These are phyloP conservation scores for Chiloscyllium punctatum DNA, from an alignment of 2,797 vertebrate species.

Conservation along the genomic window DNA sequence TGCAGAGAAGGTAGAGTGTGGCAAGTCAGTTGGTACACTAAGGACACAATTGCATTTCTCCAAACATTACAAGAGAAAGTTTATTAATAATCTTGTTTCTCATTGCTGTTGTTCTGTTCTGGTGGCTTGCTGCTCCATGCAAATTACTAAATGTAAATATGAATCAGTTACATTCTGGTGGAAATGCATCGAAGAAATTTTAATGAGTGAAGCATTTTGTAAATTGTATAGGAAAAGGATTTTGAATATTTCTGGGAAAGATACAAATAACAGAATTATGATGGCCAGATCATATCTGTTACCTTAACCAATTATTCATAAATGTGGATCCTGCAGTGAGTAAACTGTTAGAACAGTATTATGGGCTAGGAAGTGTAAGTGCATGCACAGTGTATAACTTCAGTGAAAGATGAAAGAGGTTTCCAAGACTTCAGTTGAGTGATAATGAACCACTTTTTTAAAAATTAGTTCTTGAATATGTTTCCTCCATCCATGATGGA, in stretches of 20 bases:
- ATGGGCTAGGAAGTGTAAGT: background rate
- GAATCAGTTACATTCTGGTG: background rate
- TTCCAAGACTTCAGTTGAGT: background rate
- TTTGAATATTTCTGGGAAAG: background rate
- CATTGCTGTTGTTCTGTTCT: background rate
- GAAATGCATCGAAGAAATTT: background rate
- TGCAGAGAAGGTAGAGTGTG: too few species aligned
- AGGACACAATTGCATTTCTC: too few species aligned
- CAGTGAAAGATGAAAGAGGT: background rate
- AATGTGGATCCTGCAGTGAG: too few species aligned
- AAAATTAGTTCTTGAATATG: background rate
- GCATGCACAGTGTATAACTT: background rate
- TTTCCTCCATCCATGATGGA: background rate
- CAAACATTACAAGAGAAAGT: background rate
- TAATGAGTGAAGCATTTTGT: background rate
- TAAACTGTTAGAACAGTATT: too few species aligned
- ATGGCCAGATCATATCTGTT: background rate
- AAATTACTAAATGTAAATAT: background rate
- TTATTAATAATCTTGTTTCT: background rate
- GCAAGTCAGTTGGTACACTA: too few species aligned
- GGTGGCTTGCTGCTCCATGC: background rate
- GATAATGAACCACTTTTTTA: background rate
- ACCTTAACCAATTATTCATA: too few species aligned
- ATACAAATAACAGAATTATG: background rate
- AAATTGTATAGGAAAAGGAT: background rate